These are phyloP conservation scores for Menidia menidia DNA, from an alignment of 2,797 vertebrate genomes.

Conservation along the genomic window DNA sequence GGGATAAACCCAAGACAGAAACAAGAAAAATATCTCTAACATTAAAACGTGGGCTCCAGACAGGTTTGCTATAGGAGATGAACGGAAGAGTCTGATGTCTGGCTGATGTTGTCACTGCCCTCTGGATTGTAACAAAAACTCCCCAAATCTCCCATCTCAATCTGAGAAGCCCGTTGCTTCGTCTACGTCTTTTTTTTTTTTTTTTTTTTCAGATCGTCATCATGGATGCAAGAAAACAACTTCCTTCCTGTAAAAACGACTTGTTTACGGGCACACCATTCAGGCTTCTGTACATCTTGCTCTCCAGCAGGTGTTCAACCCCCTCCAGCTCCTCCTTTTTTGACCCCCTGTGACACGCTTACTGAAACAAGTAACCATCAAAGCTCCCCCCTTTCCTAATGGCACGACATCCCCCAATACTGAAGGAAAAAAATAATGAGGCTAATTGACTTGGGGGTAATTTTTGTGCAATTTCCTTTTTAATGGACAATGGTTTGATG, in stretches of 20 bases:
- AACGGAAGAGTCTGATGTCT: slow-evolving; percentile 4
- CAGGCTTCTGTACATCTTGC: slow-evolving; percentile 23
- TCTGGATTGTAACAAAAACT: slow-evolving; percentile 56
- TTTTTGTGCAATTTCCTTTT: slow-evolving; percentile 80
- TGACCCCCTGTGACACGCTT: slow-evolving; percentile 49
- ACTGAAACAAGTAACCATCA: slow-evolving; percentile 59
- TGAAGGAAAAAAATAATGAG: slow-evolving; percentile 72
- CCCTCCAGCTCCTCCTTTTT: slow-evolving; percentile 18
- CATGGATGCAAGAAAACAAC: neutral
- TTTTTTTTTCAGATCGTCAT: slow-evolving; percentile 53
- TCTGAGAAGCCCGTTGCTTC: slow-evolving; percentile 29
- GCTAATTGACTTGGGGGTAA: slow-evolving; percentile 76
- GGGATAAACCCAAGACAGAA: too few species aligned
- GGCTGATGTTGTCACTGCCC: slow-evolving; percentile 45
- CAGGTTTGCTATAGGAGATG: slow-evolving; percentile 9
- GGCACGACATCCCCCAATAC: slow-evolving; percentile 13
- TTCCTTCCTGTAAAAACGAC: slow-evolving; percentile 20
- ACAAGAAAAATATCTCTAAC: neutral
- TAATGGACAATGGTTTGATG: slow-evolving; percentile 74
- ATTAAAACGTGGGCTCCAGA: neutral
- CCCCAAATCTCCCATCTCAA: slow-evolving; percentile 24
- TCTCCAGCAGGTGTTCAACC: slow-evolving; percentile 68
- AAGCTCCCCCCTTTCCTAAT: slow-evolving; percentile 31
- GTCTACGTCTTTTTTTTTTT: slow-evolving; percentile 18
- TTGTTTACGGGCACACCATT: slow-evolving; percentile 20